Evolutionary conservation across 2,888 invertebrate species (phyloP).

Genomic region (Cetonia aurata): DNA sequence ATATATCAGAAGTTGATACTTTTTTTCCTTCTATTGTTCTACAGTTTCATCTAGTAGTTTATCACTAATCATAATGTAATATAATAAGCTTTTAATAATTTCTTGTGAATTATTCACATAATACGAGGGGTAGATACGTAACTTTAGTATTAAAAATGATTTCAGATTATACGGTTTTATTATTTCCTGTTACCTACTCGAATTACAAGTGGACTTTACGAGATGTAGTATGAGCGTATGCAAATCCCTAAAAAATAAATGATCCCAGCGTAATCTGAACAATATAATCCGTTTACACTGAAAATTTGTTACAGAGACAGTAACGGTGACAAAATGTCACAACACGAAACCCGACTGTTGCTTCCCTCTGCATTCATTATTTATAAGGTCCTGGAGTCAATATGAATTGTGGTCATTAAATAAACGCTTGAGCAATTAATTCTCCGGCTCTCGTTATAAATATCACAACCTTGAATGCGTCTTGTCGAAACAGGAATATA

Average conservation of each 20-base stretch:
- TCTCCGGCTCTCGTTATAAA: conserved; percentile 37
- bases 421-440: conserved; percentile 44
- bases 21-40: too few species aligned
- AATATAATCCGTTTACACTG: conserved; percentile 35
- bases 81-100: too few species aligned
- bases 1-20: too few species aligned
- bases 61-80: too few species aligned
- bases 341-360: conserved; percentile 24
- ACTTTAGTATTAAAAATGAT: too few species aligned
- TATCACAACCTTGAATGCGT: neutral
- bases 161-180: too few species aligned
- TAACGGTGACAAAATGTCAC: conserved; percentile 34
- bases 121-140: too few species aligned
- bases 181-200: too few species aligned
- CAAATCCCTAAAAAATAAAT: conserved; percentile 37
- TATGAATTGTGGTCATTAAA: conserved; percentile 42
- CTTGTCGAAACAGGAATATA: neutral
- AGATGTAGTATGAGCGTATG: neutral
- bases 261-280: conserved; percentile 21
- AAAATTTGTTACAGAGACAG: conserved; percentile 38
- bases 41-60: too few species aligned
- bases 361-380: conserved; percentile 41
- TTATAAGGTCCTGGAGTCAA: conserved; percentile 33
- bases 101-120: too few species aligned
- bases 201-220: too few species aligned